Conservation (phyloP, 2,797 vertebrate genomes). For the Buphagus erythrorhynchus region DNA sequence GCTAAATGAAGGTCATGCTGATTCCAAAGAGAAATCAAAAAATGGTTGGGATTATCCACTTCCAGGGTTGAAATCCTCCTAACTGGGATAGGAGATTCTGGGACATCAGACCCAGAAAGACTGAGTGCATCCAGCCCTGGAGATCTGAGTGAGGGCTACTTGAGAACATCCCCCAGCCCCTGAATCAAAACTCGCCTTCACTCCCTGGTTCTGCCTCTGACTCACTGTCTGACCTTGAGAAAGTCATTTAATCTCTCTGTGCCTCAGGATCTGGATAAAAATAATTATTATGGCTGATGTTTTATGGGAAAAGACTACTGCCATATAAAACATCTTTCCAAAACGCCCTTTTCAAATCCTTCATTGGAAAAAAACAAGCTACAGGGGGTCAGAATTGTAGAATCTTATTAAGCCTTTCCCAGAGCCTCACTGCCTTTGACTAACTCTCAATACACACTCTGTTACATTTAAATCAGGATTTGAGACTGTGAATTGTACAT, state of each 20-base stretch:
- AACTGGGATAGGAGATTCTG: background rate
- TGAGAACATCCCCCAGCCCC: background rate
- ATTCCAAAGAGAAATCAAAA: background rate
- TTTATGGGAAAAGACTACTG: conserved; percentile 18
- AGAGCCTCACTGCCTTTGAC: background rate
- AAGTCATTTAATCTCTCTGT: conserved; percentile 39
- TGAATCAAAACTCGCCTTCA: background rate
- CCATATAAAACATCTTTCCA: background rate
- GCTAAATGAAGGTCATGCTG: background rate
- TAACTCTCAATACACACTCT: background rate
- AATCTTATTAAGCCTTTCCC: background rate
- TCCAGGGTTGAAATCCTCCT: background rate
- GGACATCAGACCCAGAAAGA: background rate
- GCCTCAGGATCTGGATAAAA: conserved; percentile 48
- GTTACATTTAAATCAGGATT: background rate
- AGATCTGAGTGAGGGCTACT: background rate
- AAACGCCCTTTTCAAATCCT: conserved; percentile 39
- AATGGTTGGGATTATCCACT: background rate
- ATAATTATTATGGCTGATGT: conserved; percentile 14
- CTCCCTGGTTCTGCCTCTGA: background rate
- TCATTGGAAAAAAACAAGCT: background rate
- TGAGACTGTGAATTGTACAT: background rate
- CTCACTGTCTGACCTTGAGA: conserved; percentile 40
- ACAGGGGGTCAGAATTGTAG: background rate
- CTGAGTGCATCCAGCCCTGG: background rate